A percentile compares a stretch with the other conserved stretches of the same genome.
Evolutionary conservation across 2,113 vertebrate genomes (phyloP).

Genomic region (Datnioides undecimradiatus): DNA sequence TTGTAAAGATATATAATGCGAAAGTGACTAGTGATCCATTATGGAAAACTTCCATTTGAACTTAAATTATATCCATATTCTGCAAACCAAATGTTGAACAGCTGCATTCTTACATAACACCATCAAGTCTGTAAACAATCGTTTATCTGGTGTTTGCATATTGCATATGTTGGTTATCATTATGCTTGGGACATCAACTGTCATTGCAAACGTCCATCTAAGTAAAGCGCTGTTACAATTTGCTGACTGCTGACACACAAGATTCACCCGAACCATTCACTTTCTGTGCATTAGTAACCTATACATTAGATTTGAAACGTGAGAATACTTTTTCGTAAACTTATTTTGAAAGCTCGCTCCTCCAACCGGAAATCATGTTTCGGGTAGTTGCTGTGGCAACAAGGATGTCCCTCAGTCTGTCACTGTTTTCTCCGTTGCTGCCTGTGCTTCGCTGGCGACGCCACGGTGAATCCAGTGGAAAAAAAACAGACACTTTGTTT

Average conservation of each 20-base stretch:
- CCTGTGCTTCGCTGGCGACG: slow-evolving; percentile 53
- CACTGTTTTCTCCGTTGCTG: slow-evolving; percentile 59
- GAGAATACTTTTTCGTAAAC: neutral
- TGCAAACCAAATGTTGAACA: neutral
- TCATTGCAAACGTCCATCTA: too few species aligned
- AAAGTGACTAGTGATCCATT: neutral
- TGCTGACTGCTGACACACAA: too few species aligned
- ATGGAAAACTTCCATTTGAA: neutral
- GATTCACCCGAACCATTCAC: too few species aligned
- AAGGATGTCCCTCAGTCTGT: slow-evolving; percentile 70
- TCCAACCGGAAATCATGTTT: slow-evolving; percentile 48
- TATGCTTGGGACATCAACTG: too few species aligned
- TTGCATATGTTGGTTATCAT: neutral
- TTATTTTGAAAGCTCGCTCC: slow-evolving; percentile 60
- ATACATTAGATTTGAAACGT: too few species aligned
- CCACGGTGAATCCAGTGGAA: slow-evolving; percentile 45
- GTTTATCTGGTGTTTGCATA: neutral
- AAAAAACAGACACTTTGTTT: slow-evolving; percentile 48
- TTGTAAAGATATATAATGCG: too few species aligned
- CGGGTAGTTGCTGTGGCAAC: slow-evolving; percentile 78
- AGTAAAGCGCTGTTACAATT: too few species aligned
- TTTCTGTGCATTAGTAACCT: too few species aligned
- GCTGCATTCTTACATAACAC: neutral
- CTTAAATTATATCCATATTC: neutral
- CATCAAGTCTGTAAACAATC: too few species aligned